Evolutionary conservation across 2,888 invertebrate species (phyloP), one percentile per base, ranked within the genome.

Genomic region (Lepidochrysops patricia): DNA sequence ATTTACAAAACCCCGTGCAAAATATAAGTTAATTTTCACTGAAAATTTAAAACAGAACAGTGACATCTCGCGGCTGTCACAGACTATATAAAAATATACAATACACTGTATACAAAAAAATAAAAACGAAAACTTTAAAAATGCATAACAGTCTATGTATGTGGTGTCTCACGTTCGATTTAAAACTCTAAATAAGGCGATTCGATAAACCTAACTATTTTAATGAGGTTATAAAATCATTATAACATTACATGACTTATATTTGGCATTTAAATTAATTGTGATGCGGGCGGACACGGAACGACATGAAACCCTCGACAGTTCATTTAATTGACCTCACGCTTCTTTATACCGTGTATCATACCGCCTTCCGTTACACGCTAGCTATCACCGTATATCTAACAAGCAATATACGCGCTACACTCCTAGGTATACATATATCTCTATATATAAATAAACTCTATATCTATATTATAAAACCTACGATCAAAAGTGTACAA

Each of bases 101-200:
- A 60, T 63, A 67, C 63, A 64, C 65, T 64, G 72, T 73, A 70
- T 61, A 66, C 64, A 67, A 63, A 66, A 69, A 66, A 66, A 2
- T 3, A 72, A 77, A 68, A 66, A 66, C n/a, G n/a, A 73, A 77
- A 76, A 74, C 65, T 68, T 73, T 77, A 72, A 78, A 86, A 87
- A 86, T 86, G 86, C 87, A 77, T 79, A 73, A 76, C 86, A 86
- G 84, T 85, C 85, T 84, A 78, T 79, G 81, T 84, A 82, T 71
- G 64, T 80, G 84, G 81, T 84, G 84, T 84, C 74, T 77, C 77
- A 76, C 54, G 67, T 74, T 75, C 72, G 66, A 71, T 70, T 43
- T 72, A 72, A 70, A 70, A 72, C 72, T 74, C 77, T 82, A 80
- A 72, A 66, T 84, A 87, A 85, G 86, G 85, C 84, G 79, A 80